These are phyloP conservation scores for Nemotelus nigrinus DNA, from an alignment of 2,888 invertebrate genomes.

Conservation along the genomic window DNA sequence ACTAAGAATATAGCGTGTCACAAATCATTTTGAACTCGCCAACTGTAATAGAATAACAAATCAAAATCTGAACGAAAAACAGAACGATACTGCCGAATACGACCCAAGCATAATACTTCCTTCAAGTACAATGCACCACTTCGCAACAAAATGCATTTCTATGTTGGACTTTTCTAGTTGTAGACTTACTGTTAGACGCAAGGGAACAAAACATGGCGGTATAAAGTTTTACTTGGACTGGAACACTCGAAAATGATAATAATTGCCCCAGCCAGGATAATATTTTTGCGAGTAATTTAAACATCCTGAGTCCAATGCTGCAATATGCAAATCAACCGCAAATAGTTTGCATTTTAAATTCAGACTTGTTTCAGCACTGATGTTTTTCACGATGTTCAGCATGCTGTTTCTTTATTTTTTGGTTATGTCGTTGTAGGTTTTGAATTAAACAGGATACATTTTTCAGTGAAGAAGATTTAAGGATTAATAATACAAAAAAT, in stretches of 20 bases:
- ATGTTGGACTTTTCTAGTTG: neutral
- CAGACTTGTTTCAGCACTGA: constrained; percentile 2
- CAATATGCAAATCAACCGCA: constrained; percentile 48
- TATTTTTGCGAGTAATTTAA: constrained; percentile 49
- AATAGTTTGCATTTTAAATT: constrained; percentile 43
- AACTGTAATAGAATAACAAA: neutral
- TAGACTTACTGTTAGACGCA: neutral
- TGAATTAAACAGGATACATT: neutral
- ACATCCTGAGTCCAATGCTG: constrained; percentile 44
- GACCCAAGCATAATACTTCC: neutral
- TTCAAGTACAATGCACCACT: neutral
- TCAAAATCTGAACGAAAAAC: constrained; percentile 1
- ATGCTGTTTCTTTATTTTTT: neutral
- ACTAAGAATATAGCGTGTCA: constrained; percentile 28
- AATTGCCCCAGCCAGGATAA: constrained; percentile 46
- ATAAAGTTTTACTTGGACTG: constrained; percentile 28
- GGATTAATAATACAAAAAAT: neutral
- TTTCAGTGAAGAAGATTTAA: neutral
- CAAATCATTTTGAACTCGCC: constrained; percentile 33
- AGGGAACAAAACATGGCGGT: constrained; percentile 1
- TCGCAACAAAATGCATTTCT: constrained; percentile 23
- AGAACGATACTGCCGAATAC: constrained; percentile 13
- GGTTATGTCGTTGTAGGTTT: constrained; percentile 28
- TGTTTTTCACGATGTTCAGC: constrained; percentile 14
- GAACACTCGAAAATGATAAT: constrained; percentile 44